These are phyloP conservation scores for Gisinianus flammeolus DNA, from an alignment of 2,888 invertebrate genomes.

Conservation along the genomic window DNA sequence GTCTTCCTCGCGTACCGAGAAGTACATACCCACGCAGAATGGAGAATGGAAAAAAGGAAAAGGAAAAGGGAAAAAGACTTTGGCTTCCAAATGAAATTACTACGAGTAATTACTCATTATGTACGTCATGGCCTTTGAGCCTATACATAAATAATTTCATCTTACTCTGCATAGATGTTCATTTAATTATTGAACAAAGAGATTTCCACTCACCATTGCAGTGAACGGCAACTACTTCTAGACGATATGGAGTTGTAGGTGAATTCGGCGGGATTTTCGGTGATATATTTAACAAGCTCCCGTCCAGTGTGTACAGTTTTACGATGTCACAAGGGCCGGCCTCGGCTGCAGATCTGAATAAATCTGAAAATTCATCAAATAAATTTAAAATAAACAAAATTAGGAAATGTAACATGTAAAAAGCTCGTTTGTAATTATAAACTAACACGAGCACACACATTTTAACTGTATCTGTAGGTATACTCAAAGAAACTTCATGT, in stretches of 20 bases:
- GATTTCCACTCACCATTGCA: conserved; percentile 61
- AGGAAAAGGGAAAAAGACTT: no score
- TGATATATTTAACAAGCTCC: conserved; percentile 70
- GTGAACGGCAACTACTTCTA: conserved; percentile 65
- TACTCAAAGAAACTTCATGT: no score
- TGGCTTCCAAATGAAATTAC: no score
- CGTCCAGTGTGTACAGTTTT: conserved; percentile 69
- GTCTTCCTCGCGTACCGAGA: no score
- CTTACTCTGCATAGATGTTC: no score
- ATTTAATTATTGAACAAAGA: no score
- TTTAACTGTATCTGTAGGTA: background rate
- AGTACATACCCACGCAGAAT: no score
- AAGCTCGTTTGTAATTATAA: background rate
- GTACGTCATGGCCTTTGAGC: no score
- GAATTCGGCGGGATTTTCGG: conserved; percentile 68
- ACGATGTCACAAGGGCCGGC: conserved; percentile 72
- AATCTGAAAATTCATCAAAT: conserved; percentile 65
- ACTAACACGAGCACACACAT: background rate
- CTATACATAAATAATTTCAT: no score
- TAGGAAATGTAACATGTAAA: background rate
- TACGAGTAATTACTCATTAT: no score
- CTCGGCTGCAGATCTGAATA: conserved; percentile 72
- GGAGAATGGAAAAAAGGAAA: no score
- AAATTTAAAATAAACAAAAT: background rate
- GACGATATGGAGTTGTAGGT: conserved; percentile 66